Evolutionary conservation across 2,797 vertebrate species (phyloP).

Genomic region (Podargus strigoides): DNA sequence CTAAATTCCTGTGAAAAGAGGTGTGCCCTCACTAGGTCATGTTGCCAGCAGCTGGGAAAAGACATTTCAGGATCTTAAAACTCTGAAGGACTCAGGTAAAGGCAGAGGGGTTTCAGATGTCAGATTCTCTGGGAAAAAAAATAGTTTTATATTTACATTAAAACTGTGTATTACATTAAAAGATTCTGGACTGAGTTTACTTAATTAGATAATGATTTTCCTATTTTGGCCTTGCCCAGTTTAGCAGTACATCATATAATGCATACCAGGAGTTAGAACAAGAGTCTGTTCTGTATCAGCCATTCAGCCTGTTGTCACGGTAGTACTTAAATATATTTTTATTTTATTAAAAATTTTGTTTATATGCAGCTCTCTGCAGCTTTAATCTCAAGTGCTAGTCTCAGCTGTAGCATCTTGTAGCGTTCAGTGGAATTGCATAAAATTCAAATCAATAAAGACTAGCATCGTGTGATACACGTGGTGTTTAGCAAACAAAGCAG

Average conservation of each 20-base stretch:
- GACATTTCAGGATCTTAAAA: neutral
- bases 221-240: neutral
- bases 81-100: neutral
- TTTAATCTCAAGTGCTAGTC: slow-evolving; percentile 2
- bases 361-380: neutral
- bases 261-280: neutral
- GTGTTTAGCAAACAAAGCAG: slow-evolving; percentile 60
- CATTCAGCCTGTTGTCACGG: neutral
- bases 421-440: slow-evolving; percentile 26
- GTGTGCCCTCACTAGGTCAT: neutral
- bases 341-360: neutral
- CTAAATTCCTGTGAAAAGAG: neutral
- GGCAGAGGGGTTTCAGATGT: neutral
- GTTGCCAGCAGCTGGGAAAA: neutral
- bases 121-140: neutral
- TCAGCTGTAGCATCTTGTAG: neutral
- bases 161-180: neutral
- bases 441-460: slow-evolving; percentile 56
- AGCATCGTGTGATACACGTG: slow-evolving; percentile 12
- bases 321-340: neutral
- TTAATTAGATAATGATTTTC: neutral
- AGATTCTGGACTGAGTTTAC: neutral
- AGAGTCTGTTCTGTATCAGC: neutral
- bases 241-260: neutral
- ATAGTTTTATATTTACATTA: neutral